phyloP scores from a whole-genome alignment of 1,140 invertebrate genomes.

The Ericerus pela region DNA sequence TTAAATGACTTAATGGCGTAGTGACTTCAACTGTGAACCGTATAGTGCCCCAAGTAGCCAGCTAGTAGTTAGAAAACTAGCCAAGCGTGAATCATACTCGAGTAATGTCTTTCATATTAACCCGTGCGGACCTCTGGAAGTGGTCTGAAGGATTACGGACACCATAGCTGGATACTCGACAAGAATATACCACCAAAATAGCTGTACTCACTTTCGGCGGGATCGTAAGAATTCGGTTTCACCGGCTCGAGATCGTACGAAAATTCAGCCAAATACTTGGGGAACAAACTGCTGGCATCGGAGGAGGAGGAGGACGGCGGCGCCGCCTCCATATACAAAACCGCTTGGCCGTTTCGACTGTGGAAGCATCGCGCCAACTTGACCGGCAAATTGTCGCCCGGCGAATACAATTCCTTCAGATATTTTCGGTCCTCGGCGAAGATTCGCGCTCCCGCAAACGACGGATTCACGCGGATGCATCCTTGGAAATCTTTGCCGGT shows the following conservation, averaged over 20 bases:
- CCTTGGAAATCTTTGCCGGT: constrained; percentile 46
- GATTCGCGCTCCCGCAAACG: constrained; percentile 40
- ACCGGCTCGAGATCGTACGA: constrained; percentile 50
- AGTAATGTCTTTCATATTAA: constrained; percentile 51
- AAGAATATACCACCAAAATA: too few relatives aligned
- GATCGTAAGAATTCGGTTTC: constrained; percentile 34
- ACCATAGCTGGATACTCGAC: too few relatives aligned
- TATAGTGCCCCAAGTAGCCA: too few relatives aligned
- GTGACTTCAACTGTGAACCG: too few relatives aligned
- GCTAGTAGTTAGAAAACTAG: too few relatives aligned
- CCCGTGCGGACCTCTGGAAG: too few relatives aligned
- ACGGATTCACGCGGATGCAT: constrained; percentile 43
- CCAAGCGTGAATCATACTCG: too few relatives aligned
- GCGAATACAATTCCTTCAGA: constrained; percentile 44
- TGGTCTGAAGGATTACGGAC: too few relatives aligned
- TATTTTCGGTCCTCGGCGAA: constrained; percentile 51
- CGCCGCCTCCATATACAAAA: constrained; percentile 53
- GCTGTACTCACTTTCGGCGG: too few relatives aligned
- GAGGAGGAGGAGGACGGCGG: too few relatives aligned
- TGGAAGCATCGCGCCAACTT: constrained; percentile 40
- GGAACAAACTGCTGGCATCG: constrained; percentile 29
- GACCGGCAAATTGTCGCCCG: constrained; percentile 36
- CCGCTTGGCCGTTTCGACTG: constrained; percentile 46
- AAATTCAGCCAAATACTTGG: constrained; percentile 39
- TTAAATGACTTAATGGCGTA: too few relatives aligned